Evolutionary conservation across 2,113 vertebrate genomes (phyloP).

Genomic region (Falco punctatus): DNA sequence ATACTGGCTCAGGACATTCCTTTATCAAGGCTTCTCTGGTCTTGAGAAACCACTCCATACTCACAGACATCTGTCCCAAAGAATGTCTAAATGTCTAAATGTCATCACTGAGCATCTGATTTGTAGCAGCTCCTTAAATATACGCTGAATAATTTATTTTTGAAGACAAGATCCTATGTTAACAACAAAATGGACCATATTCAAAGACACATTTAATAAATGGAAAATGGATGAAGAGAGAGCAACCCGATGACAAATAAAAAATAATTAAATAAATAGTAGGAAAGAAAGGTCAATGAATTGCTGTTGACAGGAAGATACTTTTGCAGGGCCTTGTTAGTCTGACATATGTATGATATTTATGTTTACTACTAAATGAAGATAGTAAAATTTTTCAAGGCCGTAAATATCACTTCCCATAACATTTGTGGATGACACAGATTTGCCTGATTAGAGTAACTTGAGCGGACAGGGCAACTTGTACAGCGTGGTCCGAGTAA

Average conservation of each 20-base stretch:
- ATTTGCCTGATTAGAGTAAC: background rate
- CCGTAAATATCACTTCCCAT: background rate
- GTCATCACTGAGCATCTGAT: background rate
- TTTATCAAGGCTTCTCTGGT: background rate
- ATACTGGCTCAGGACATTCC: background rate
- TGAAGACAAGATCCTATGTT: background rate
- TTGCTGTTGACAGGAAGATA: background rate
- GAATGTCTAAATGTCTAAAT: background rate
- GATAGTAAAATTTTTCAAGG: background rate
- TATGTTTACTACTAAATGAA: background rate
- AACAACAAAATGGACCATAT: background rate
- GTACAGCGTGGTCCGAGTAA: accelerated
- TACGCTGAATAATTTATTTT: background rate
- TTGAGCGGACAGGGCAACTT: background rate
- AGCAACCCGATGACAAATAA: background rate
- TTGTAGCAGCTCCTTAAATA: background rate
- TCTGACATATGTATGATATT: background rate
- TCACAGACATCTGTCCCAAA: background rate
- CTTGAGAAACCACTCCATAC: background rate
- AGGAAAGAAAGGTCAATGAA: background rate
- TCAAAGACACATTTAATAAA: background rate
- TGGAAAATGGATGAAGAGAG: background rate
- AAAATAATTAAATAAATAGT: background rate
- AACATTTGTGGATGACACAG: background rate
- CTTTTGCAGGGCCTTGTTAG: background rate